Base-by-base conservation (phyloP, 2,888 invertebrate genomes). In the Euclidia mi region DNA sequence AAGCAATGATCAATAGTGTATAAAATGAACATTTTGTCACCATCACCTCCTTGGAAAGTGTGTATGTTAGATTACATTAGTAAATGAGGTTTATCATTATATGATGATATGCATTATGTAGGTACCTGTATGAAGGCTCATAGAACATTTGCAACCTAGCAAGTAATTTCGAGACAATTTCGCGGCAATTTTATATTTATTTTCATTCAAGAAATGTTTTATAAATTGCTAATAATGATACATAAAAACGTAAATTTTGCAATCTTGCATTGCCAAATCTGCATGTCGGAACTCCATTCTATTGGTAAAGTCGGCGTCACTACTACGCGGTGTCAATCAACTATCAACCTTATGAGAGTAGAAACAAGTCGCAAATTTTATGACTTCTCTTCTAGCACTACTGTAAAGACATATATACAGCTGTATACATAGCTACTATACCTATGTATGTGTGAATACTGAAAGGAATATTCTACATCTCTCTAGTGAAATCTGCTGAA, bases 401-500 rank as follows among this genome's bases (percentile, higher is more conserved):
- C 78, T 74, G 79, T 84, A 81, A 81, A 78, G 79, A 82, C 78
- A 78, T 79, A 84, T 87, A 88, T 85, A 90, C 71, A 84, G 87
- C 84, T 85, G 81, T 89, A 88, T 84, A 87, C n/a, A n/a, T n/a
- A n/a, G n/a, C n/a, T 86, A 76, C 72, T 86, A 65, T 76, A 75
- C 64, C 71, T 78, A 77, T 78, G 76, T 79, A 81, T 81, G 78
- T 81, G 74, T 68, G 80, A 74, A 79, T 78, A 74, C 78, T 71
- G 71, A 67, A 76, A 71, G 70, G 70, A 67, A 65, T 65, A 68
- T 69, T 72, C 58, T 65, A 74, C 40, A 63, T 59, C 55, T 48
- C 51, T 65, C 57, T 45, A 56, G 56, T 58, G 25, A 65, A 66
- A 63, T 68, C 47, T 29, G 46, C 42, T 10, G 34, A 35, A 59